Conservation (phyloP, 2,113 vertebrate genomes). For the Falco punctatus region DNA sequence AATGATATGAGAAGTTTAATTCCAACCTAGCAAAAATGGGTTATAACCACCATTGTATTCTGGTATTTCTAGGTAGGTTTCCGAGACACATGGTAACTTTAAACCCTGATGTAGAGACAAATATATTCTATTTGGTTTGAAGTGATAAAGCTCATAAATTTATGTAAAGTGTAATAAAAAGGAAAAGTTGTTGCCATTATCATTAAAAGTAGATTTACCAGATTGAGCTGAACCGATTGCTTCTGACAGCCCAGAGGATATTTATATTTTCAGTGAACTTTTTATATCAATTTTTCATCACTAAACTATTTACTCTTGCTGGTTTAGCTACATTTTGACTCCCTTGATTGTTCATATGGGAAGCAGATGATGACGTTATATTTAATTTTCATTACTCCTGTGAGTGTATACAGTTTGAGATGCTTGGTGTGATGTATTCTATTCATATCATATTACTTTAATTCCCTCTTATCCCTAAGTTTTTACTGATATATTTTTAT, state of each 20-base stretch:
- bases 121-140: constrained; percentile 59
- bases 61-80: constrained; percentile 20
- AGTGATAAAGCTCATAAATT: constrained; percentile 67
- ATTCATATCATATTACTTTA: constrained; percentile 40
- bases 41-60: background rate
- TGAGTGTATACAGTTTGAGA: constrained; percentile 37
- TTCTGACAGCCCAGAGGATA: constrained; percentile 71
- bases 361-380: constrained; percentile 59
- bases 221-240: constrained; percentile 65
- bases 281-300: constrained; percentile 67
- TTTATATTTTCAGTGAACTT: constrained; percentile 72
- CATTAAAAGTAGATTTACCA: constrained; percentile 74
- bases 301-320: constrained; percentile 69
- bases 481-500: constrained; percentile 55
- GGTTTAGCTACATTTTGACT: constrained; percentile 62
- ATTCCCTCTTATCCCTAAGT: constrained; percentile 47
- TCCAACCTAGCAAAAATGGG: background rate
- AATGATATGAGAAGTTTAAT: background rate
- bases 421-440: constrained; percentile 31
- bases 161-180: constrained; percentile 76
- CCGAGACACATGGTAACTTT: background rate
- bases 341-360: constrained; percentile 69
- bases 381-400: constrained; percentile 70
- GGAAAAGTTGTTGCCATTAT: constrained; percentile 73
- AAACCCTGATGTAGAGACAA: constrained; percentile 33